These are phyloP conservation scores for Microtus pennsylvanicus DNA, from an alignment of 2,113 vertebrate species.

Conservation along the genomic window DNA sequence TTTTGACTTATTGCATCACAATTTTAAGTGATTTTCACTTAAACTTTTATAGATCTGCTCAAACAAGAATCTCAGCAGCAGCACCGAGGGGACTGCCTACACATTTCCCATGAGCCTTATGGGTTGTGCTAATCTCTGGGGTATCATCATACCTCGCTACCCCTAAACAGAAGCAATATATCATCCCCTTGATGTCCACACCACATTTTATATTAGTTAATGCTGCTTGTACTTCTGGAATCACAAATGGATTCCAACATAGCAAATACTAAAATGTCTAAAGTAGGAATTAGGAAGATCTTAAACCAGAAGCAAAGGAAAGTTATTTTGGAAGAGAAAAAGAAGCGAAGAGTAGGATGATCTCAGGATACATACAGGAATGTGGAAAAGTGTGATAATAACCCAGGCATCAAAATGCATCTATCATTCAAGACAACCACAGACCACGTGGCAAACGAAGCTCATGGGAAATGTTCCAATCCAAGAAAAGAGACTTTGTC, in stretches of 20 bases:
- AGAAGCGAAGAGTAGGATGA: not conserved
- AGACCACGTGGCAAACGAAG: not conserved
- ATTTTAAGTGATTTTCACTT: not conserved
- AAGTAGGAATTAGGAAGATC: not conserved
- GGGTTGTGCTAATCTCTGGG: not conserved
- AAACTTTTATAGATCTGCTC: slow-evolving; percentile 18
- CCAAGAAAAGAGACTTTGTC: slow-evolving; percentile 12
- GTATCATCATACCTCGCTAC: not conserved
- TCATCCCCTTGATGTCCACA: not conserved
- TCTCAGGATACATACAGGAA: not conserved
- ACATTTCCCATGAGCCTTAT: not conserved
- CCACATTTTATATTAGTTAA: not conserved
- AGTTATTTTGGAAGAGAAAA: not conserved
- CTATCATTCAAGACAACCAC: not conserved
- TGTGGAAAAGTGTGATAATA: not conserved
- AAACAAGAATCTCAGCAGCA: not conserved
- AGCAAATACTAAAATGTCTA: not conserved
- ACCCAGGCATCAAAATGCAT: not conserved
- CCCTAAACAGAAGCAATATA: not conserved
- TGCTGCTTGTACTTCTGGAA: not conserved
- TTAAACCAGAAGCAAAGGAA: not conserved
- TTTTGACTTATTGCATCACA: not conserved
- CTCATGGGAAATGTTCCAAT: not conserved
- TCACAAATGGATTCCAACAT: not conserved
- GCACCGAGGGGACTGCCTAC: not conserved